phyloP scores from a whole-genome alignment of 2,113 vertebrate genomes.

The Albula goreensis region DNA sequence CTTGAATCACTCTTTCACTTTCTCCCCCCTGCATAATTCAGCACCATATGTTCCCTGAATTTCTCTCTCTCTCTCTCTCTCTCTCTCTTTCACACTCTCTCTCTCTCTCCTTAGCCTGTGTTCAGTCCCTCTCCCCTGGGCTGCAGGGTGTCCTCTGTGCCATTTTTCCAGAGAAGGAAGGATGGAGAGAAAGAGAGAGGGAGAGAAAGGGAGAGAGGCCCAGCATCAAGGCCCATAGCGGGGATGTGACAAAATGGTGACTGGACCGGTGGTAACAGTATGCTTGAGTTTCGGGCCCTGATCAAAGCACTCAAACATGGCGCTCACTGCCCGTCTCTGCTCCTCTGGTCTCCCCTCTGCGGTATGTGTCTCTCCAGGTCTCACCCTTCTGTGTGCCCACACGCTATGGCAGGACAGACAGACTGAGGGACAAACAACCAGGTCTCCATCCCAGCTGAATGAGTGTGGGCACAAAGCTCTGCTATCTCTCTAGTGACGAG shows the following conservation, averaged over 20 bases:
- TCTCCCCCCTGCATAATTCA: constrained; percentile 68
- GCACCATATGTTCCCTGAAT: constrained; percentile 43
- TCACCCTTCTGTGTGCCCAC: not conserved
- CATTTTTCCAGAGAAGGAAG: too few species aligned
- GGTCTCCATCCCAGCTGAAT: too few species aligned
- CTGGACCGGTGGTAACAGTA: constrained; percentile 59
- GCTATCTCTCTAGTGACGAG: too few species aligned
- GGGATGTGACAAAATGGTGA: constrained; percentile 70
- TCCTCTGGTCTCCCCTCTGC: not conserved
- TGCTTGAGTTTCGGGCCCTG: constrained; percentile 46
- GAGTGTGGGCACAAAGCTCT: too few species aligned
- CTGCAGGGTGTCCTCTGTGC: not conserved
- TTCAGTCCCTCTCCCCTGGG: constrained; percentile 42
- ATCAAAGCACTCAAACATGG: constrained; percentile 37
- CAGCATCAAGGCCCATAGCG: constrained; percentile 33
- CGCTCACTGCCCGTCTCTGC: not conserved
- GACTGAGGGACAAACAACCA: not conserved
- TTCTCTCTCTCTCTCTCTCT: constrained; percentile 51
- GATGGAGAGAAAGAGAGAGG: constrained; percentile 9
- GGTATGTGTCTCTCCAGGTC: not conserved
- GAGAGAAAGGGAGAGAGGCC: not conserved
- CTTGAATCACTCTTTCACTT: constrained; percentile 50
- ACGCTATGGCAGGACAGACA: constrained; percentile 33
- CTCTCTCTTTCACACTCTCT: constrained; percentile 56
- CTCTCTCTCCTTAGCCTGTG: constrained; percentile 44